A percentile compares a stretch with the other conserved stretches of the same genome.
Conservation (phyloP, 2,888 invertebrate genomes). For the Lasioglossum villosulum region DNA sequence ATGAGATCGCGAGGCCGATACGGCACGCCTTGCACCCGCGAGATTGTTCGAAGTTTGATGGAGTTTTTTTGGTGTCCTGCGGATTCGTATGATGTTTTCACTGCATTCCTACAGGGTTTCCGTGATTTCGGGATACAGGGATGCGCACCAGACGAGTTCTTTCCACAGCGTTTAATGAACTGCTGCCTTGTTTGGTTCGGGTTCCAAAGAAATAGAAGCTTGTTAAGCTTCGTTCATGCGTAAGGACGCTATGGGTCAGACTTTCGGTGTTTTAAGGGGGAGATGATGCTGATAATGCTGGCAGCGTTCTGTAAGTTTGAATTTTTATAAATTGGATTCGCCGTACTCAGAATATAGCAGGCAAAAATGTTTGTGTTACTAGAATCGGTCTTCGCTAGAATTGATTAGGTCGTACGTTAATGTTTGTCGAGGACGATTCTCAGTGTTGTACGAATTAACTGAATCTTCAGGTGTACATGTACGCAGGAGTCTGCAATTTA, state of each 20-base stretch:
- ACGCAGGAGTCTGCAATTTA: not conserved
- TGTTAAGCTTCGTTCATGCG: not conserved
- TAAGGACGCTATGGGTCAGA: not conserved
- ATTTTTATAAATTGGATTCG: not conserved
- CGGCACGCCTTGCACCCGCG: constrained; percentile 30
- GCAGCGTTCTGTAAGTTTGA: too few species aligned
- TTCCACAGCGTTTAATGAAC: not conserved
- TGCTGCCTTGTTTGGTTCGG: not conserved
- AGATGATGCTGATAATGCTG: not conserved
- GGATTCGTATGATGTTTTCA: not conserved
- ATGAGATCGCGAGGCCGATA: constrained; percentile 75
- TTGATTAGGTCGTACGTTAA: not conserved
- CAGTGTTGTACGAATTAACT: not conserved
- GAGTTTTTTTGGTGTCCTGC: not conserved
- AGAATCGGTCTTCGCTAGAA: not conserved
- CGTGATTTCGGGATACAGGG: not conserved
- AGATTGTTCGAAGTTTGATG: not conserved
- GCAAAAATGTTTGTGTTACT: not conserved
- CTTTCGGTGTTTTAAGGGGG: not conserved
- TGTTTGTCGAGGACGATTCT: not conserved
- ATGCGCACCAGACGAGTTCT: not conserved
- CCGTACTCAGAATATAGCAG: not conserved
- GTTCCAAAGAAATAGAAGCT: not conserved
- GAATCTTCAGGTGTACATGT: not conserved
- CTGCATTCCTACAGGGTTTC: not conserved